Evolutionary conservation across 1,140 invertebrate species (phyloP).

Genomic region (Cyrtorhinus lividipennis): DNA sequence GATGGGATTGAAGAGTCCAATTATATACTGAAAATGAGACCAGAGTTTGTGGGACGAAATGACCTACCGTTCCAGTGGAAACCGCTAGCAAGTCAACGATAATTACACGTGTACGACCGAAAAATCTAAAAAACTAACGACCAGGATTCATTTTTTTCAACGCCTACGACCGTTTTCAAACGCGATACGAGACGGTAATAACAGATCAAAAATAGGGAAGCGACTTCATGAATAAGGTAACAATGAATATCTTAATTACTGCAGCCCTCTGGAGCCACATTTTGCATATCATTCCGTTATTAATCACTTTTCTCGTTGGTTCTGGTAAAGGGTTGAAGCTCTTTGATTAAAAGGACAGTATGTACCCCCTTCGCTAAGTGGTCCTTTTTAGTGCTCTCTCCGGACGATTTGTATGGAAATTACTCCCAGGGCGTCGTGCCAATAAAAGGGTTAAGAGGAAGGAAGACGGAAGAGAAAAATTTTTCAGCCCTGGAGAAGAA

Average conservation of each 20-base stretch:
- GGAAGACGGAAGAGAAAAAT: too few relatives aligned
- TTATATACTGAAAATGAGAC: too few relatives aligned
- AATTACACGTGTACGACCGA: too few relatives aligned
- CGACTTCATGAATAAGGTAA: slow-evolving; percentile 6
- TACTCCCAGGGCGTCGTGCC: background rate
- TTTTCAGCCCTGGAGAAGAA: slow-evolving; percentile 4
- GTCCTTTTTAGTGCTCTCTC: background rate
- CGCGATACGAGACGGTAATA: too few relatives aligned
- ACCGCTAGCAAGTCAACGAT: too few relatives aligned
- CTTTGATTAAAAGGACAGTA: slow-evolving; percentile 3
- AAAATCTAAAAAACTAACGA: background rate
- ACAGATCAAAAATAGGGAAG: background rate
- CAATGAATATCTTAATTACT: background rate
- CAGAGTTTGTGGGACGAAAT: background rate
- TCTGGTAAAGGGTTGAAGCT: background rate
- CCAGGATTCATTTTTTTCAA: background rate
- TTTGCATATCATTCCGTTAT: slow-evolving; percentile 10
- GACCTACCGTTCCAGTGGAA: background rate
- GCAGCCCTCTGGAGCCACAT: background rate
- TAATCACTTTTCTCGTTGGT: background rate
- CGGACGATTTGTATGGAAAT: slow-evolving; percentile 6
- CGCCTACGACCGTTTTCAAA: background rate
- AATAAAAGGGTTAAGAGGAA: slow-evolving; percentile 14
- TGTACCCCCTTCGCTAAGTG: background rate
- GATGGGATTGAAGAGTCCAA: too few relatives aligned